Conservation (phyloP, 2,888 invertebrate genomes). For the Ferdinandea cuprea region DNA sequence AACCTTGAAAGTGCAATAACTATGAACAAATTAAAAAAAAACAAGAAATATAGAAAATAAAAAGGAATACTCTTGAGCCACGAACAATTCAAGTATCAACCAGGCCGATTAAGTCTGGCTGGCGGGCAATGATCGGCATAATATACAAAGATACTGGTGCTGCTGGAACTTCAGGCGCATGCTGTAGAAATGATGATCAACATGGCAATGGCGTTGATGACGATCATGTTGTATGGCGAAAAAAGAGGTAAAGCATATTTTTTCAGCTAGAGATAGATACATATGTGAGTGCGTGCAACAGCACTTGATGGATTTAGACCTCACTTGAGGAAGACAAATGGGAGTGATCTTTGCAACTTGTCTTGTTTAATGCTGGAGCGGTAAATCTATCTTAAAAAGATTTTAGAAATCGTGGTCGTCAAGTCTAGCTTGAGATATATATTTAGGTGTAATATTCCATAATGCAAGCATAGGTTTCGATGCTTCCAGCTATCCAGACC, state of each 20-base stretch:
- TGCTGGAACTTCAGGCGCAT: conserved; percentile 19
- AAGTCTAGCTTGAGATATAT: too few relatives aligned
- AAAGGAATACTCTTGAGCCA: too few relatives aligned
- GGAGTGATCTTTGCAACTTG: too few relatives aligned
- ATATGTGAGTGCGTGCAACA: conserved; percentile 11
- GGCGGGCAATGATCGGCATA: conserved; percentile 48
- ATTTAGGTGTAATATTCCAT: too few relatives aligned
- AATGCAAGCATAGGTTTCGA: too few relatives aligned
- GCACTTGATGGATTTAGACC: conserved; percentile 51
- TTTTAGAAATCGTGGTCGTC: too few relatives aligned
- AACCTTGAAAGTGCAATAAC: conserved; percentile 72
- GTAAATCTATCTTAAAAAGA: too few relatives aligned
- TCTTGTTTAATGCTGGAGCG: not conserved
- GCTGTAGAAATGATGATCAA: conserved; percentile 46
- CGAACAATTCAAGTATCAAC: conserved; percentile 53
- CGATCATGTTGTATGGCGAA: conserved; percentile 2
- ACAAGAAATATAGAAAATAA: too few relatives aligned
- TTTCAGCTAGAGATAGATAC: conserved; percentile 19
- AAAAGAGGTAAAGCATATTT: conserved; percentile 15
- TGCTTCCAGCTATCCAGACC: too few relatives aligned
- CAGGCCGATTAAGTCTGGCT: conserved; percentile 55
- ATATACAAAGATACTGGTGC: conserved; percentile 25
- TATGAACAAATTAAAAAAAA: conserved; percentile 40
- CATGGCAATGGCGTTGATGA: conserved; percentile 46
- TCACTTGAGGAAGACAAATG: conserved; percentile 47